Base-by-base conservation (phyloP, 2,797 vertebrate species). In the Microhierax caerulescens region DNA sequence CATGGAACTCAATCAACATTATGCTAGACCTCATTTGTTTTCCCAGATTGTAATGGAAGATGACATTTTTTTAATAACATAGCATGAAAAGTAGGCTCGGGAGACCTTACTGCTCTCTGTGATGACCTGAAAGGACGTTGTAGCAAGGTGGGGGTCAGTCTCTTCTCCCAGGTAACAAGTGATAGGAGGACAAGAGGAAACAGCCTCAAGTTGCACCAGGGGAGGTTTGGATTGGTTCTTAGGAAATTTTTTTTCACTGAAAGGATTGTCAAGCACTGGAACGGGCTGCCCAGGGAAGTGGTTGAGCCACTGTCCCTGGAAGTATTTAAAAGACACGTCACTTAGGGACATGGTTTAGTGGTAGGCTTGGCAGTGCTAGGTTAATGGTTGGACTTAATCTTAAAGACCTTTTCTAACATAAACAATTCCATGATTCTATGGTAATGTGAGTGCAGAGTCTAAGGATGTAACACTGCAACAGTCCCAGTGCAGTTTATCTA, bases 401-500 rank as follows among this genome's bases (percentile, higher is more conserved):
- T 8, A 43, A 27, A 21, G 32, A 20, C 37, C 37, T 70, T 70
- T 70, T 65, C 45, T 39, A 76, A 23, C 27, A 9, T 20, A 43
- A 34, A 54, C 13, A 16, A 34, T 22, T 27, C 45, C 17, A 11
- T 10, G 5, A 30, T 22, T 30, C 45, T 17, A 11, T 10, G 5
- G 17, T 18, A 19, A 41, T 3, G 23, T 21, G 37, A 93, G 47
- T 1, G 1, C 36, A 64, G 57, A 32, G 9, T 9, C 57, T 47
- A 72, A 84, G 34, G 37, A 41, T 4, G 4, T 14, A 75, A 75
- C 1, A 2, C 0, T 54, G 21, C 63, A 72, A 19, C 0, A 34
- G 11, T 27, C 34, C 37, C 47, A 69, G 32, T 21, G 68, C 21
- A 82, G 48, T 2, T 28, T 67, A 73, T 60, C 32, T 17, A 12